phyloP scores from a whole-genome alignment of 2,888 invertebrate genomes.

The Limnephilus marmoratus region DNA sequence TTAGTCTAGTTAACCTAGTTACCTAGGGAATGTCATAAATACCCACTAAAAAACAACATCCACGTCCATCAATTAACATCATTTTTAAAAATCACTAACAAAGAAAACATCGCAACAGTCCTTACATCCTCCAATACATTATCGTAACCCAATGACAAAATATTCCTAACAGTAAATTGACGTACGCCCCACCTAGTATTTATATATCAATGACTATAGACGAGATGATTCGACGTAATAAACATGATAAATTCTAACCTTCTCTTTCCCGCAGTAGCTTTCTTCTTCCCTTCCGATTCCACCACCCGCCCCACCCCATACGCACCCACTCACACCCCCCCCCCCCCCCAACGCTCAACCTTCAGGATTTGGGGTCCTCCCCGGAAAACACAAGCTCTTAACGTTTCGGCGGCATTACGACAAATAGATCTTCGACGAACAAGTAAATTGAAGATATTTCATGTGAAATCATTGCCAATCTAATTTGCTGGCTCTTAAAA shows the following conservation, averaged over 20 bases:
- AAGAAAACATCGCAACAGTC: no score
- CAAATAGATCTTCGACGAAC: conserved; percentile 7
- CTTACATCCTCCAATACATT: neutral
- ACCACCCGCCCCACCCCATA: neutral
- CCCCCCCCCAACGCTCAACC: neutral
- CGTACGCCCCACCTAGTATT: neutral
- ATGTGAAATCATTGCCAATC: neutral
- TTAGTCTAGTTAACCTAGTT: no score
- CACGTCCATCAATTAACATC: no score
- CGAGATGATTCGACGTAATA: conserved; percentile 66
- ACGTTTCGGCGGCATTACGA: conserved; percentile 36
- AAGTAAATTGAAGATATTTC: conserved; percentile 8
- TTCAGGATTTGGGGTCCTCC: conserved; percentile 29
- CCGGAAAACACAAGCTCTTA: conserved; percentile 22
- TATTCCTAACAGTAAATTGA: neutral
- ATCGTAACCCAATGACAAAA: neutral
- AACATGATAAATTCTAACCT: conserved; percentile 65
- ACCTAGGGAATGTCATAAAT: no score
- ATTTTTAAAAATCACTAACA: no score
- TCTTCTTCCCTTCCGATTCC: conserved; percentile 11
- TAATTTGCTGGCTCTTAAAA: neutral
- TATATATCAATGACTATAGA: conserved; percentile 48
- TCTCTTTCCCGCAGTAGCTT: conserved; percentile 33
- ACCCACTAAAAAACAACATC: no score
- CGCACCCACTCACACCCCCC: neutral